phyloP scores from a whole-genome alignment of 92 coral and sea anemone species.

The Ricordea florida region DNA sequence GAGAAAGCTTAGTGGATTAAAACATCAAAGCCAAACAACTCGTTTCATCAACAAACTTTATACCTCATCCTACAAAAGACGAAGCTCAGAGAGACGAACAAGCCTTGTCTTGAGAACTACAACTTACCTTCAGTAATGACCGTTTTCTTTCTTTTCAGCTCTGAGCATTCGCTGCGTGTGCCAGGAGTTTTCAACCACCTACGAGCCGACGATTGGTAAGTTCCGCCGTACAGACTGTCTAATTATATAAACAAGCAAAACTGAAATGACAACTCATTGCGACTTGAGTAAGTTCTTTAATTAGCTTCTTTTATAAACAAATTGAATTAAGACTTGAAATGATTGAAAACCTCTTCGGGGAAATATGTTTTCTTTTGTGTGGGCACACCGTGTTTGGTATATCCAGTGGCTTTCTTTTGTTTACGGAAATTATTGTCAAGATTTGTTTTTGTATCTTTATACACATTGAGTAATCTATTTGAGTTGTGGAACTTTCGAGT shows the following conservation, averaged over 20 bases:
- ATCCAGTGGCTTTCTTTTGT: neutral
- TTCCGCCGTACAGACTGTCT: neutral
- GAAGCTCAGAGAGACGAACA: too few species aligned
- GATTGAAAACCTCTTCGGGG: too few species aligned
- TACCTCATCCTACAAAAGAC: too few species aligned
- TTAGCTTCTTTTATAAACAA: neutral
- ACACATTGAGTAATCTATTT: neutral
- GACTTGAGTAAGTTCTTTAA: neutral
- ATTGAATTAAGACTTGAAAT: slow-evolving; percentile 3
- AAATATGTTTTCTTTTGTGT: slow-evolving; percentile 16
- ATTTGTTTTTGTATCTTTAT: neutral
- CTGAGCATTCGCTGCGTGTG: slow-evolving; percentile 69
- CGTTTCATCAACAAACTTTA: too few species aligned
- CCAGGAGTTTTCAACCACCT: slow-evolving; percentile 53
- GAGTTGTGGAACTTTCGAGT: too few species aligned
- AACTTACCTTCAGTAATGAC: neutral
- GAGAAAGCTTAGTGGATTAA: too few species aligned
- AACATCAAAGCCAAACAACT: too few species aligned
- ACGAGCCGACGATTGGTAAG: slow-evolving; percentile 87
- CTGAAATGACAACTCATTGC: neutral
- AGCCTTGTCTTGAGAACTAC: too few species aligned
- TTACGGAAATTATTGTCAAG: neutral
- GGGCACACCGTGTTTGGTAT: neutral
- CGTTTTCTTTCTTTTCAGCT: slow-evolving; percentile 48
- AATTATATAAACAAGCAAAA: neutral